These are phyloP conservation scores for Drusus annulatus DNA, from an alignment of 1,140 invertebrate species.

Conservation along the genomic window DNA sequence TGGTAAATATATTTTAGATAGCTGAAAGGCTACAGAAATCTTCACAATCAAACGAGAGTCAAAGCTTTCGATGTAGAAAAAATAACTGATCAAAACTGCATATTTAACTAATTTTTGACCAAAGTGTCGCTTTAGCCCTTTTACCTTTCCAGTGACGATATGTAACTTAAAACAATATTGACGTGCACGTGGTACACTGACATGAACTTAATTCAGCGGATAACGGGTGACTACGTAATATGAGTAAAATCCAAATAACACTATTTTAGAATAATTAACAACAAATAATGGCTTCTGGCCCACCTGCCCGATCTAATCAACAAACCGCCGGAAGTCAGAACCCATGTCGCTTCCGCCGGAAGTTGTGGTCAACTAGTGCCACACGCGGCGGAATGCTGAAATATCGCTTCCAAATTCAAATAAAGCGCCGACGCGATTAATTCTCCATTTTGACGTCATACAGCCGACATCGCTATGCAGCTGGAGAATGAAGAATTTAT, in stretches of 20 bases:
- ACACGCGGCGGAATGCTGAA: background rate
- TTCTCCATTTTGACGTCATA: conserved; percentile 18
- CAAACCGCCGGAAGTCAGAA: background rate
- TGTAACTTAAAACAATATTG: too few relatives aligned
- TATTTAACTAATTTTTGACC: too few relatives aligned
- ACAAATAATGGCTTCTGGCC: background rate
- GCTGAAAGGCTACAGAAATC: too few relatives aligned
- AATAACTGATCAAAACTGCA: too few relatives aligned
- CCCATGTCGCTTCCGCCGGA: background rate
- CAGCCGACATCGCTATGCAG: background rate
- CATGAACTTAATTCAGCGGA: too few relatives aligned
- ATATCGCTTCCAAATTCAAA: conserved; percentile 19
- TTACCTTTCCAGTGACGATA: too few relatives aligned
- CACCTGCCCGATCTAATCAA: background rate
- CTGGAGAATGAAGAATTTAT: conserved; percentile 10
- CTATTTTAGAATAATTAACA: background rate
- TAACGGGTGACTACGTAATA: too few relatives aligned
- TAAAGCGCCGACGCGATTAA: conserved; percentile 6
- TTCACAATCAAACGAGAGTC: too few relatives aligned
- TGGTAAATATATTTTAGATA: too few relatives aligned
- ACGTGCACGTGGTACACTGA: too few relatives aligned
- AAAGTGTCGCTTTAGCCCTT: too few relatives aligned
- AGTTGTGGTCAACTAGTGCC: background rate
- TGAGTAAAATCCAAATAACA: background rate
- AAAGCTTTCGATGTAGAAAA: too few relatives aligned